Evolutionary conservation across 2,797 vertebrate species (phyloP).

Genomic region (Prunella strophiata): DNA sequence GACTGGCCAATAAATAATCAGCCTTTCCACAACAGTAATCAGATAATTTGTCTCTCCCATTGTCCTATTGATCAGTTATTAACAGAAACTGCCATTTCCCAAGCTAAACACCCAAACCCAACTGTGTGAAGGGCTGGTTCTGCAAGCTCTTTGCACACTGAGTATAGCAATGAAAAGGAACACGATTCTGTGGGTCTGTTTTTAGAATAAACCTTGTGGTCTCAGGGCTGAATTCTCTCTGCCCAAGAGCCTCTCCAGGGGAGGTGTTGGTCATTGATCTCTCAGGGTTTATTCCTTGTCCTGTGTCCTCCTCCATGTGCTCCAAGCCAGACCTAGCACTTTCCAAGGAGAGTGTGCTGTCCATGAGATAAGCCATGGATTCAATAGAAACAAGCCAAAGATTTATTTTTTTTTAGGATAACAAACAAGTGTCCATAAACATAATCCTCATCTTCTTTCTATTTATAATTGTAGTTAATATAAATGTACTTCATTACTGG

Average conservation of each 20-base stretch:
- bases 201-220: constrained; percentile 25
- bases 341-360: background rate
- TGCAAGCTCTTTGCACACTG: background rate
- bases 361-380: background rate
- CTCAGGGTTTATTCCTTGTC: background rate
- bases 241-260: constrained; percentile 16
- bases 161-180: background rate
- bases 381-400: constrained; percentile 23
- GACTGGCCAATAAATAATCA: background rate
- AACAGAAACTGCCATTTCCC: constrained; percentile 15
- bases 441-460: constrained; percentile 62
- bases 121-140: background rate
- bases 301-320: background rate
- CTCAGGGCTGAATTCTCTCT: constrained; percentile 24
- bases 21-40: background rate
- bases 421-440: constrained; percentile 64
- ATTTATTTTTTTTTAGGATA: background rate
- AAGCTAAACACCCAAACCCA: background rate
- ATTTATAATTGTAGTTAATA: constrained; percentile 71
- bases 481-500: constrained; percentile 70
- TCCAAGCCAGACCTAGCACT: background rate
- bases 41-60: background rate
- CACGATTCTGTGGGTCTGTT: background rate
- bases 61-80: background rate
- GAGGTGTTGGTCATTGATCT: constrained; percentile 33